These are phyloP conservation scores for Crotalus viridis DNA, from an alignment of 2,113 vertebrate species.

Conservation along the genomic window DNA sequence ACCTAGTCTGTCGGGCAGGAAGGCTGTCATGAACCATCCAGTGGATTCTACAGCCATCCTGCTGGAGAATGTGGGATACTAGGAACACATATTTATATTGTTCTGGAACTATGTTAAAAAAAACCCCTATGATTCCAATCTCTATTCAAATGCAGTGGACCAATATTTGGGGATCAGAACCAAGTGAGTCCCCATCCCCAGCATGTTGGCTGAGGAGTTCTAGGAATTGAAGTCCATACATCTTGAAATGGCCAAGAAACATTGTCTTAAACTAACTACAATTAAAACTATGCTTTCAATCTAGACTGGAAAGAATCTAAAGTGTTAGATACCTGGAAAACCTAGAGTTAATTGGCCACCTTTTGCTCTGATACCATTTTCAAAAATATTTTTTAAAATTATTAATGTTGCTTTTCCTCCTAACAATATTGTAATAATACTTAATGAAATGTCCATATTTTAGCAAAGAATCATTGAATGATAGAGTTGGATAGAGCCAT, in stretches of 20 bases:
- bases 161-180: neutral
- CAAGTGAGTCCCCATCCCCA: neutral
- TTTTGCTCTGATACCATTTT: neutral
- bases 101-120: neutral
- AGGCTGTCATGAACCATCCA: no score
- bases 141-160: neutral
- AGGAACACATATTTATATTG: neutral
- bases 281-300: neutral
- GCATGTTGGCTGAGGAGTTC: neutral
- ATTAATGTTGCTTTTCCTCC: neutral
- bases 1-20: no score
- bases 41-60: no score
- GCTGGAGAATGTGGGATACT: neutral
- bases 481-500: neutral
- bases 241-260: neutral
- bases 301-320: neutral
- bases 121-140: neutral
- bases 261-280: neutral
- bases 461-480: neutral
- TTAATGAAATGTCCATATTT: neutral
- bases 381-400: neutral
- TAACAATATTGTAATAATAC: neutral
- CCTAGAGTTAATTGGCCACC: neutral
- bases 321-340: neutral
- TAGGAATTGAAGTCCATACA: neutral